Evolutionary conservation across 2,888 invertebrate species (phyloP).

Genomic region (Drosophila merina): DNA sequence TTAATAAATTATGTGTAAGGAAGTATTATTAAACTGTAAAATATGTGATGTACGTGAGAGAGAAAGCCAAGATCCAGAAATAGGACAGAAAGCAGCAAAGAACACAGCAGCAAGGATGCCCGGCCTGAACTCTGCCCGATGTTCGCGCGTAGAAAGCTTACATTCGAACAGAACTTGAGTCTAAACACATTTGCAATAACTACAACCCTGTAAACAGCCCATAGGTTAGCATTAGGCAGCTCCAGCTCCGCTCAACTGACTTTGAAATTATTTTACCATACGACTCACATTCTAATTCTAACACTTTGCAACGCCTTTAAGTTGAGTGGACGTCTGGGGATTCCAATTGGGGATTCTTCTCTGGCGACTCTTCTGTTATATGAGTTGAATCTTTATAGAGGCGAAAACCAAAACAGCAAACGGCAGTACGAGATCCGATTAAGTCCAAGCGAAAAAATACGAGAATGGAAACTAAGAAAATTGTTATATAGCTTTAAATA

Average conservation of each 20-base stretch:
- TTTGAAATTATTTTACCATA: conserved; percentile 30
- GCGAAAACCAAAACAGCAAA: conserved; percentile 14
- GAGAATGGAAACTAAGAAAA: conserved; percentile 43
- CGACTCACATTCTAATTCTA: conserved; percentile 19
- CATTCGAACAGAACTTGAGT: conserved; percentile 21
- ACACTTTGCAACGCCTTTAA: conserved; percentile 5
- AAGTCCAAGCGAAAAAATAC: conserved; percentile 31
- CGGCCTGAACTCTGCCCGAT: neutral
- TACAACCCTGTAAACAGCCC: conserved; percentile 27
- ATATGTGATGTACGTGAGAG: conserved; percentile 64
- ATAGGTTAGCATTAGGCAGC: conserved; percentile 6
- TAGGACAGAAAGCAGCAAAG: conserved; percentile 1
- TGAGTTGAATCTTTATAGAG: conserved; percentile 26
- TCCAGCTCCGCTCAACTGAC: conserved; percentile 19
- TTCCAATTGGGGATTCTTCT: conserved; percentile 11
- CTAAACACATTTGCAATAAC: conserved; percentile 32
- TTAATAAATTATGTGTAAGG: conserved; percentile 76
- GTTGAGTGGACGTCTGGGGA: conserved; percentile 16
- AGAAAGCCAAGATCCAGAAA: conserved; percentile 24
- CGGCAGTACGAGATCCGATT: conserved; percentile 31
- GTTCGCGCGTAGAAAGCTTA: neutral
- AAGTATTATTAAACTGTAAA: conserved; percentile 82
- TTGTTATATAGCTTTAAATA: conserved; percentile 74
- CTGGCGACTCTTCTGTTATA: conserved; percentile 10
- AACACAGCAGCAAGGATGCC: conserved; percentile 25